Evolutionary conservation across 2,888 invertebrate genomes (phyloP).

Genomic region (Caenorhabditis plicata): DNA sequence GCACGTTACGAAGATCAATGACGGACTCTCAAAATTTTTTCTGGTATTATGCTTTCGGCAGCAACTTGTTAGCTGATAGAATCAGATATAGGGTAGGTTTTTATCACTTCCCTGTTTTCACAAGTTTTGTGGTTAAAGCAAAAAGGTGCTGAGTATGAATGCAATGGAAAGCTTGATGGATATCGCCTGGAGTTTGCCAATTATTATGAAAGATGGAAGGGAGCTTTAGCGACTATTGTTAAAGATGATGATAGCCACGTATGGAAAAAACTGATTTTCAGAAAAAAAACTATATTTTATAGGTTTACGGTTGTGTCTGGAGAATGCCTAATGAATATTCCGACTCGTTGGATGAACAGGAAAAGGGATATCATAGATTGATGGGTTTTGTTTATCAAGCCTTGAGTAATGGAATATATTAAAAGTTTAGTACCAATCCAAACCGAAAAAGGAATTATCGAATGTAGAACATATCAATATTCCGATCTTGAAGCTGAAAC

Average conservation of each 20-base stretch:
- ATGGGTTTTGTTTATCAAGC: constrained; percentile 25
- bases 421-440: constrained; percentile 37
- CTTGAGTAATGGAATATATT: neutral
- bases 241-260: constrained; percentile 2
- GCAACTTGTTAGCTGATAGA: constrained; percentile 55
- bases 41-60: constrained; percentile 61
- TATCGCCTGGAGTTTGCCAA: constrained; percentile 52
- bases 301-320: constrained; percentile 61
- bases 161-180: constrained; percentile 43
- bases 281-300: constrained; percentile 4
- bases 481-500: constrained; percentile 39
- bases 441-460: constrained; percentile 23
- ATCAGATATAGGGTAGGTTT: constrained; percentile 51
- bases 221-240: constrained; percentile 51
- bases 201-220: constrained; percentile 54
- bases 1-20: too few relatives aligned
- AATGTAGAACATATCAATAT: constrained; percentile 60
- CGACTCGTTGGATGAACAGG: constrained; percentile 53
- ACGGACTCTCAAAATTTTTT: too few relatives aligned
- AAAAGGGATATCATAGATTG: constrained; percentile 57
- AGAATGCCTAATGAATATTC: constrained; percentile 47
- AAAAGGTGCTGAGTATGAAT: constrained; percentile 54
- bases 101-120: neutral
- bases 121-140: constrained; percentile 39
- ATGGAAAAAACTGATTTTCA: neutral